Evolutionary conservation across 2,113 vertebrate genomes (phyloP).

Genomic region (Apodemus sylvaticus): DNA sequence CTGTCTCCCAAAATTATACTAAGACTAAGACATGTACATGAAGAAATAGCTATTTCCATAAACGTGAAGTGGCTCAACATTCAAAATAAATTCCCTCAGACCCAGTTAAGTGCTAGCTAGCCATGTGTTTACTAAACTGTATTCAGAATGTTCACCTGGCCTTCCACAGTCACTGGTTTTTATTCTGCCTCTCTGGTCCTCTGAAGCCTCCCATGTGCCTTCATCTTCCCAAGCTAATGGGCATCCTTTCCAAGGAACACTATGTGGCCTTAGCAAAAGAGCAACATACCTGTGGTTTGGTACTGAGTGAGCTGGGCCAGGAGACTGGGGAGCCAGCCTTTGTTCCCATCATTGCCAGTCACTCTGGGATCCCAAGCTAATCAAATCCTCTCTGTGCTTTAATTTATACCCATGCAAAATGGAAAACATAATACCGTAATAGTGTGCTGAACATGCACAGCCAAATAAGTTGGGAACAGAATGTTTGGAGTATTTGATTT

Average conservation of each 20-base stretch:
- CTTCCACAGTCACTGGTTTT: constrained; percentile 31
- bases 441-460: constrained; percentile 43
- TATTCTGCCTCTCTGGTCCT: constrained; percentile 59
- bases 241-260: constrained; percentile 50
- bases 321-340: constrained; percentile 68
- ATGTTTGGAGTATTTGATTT: constrained; percentile 60
- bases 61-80: too few species aligned
- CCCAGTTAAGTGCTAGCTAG: constrained; percentile 58
- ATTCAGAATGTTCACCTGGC: constrained; percentile 54
- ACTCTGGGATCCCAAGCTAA: constrained; percentile 76
- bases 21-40: constrained; percentile 27
- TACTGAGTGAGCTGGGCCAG: constrained; percentile 68
- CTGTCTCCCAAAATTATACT: background rate
- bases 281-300: constrained; percentile 75
- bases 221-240: constrained; percentile 45
- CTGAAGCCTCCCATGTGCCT: constrained; percentile 57
- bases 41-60: constrained; percentile 20
- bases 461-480: constrained; percentile 69
- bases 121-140: constrained; percentile 56
- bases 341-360: constrained; percentile 74
- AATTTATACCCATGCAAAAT: constrained; percentile 78
- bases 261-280: constrained; percentile 71
- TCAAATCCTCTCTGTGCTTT: constrained; percentile 76
- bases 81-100: constrained; percentile 59
- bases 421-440: constrained; percentile 76